These are phyloP conservation scores for Steinernema carpocapsae DNA, from an alignment of 2,888 invertebrate genomes.

Conservation along the genomic window DNA sequence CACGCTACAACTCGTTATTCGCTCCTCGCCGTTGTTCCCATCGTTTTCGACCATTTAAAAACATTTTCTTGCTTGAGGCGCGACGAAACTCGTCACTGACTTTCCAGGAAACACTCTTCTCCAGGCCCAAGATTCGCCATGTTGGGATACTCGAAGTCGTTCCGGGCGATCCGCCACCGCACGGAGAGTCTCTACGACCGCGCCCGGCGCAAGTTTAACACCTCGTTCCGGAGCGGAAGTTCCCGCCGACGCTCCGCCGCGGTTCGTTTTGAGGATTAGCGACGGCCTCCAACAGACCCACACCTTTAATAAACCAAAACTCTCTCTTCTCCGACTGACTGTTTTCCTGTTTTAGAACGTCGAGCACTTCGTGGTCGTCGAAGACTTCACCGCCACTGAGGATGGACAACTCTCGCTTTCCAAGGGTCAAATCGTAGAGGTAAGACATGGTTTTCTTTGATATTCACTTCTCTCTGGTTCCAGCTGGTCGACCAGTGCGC, in stretches of 20 bases:
- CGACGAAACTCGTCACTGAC: neutral
- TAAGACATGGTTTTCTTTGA: neutral
- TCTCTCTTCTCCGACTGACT: neutral
- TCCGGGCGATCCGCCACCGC: slow-evolving; percentile 44
- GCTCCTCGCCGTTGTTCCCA: neutral
- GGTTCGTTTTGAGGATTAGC: neutral
- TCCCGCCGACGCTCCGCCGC: slow-evolving; percentile 21
- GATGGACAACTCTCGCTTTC: slow-evolving; percentile 41
- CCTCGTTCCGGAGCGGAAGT: slow-evolving; percentile 43
- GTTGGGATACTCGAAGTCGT: slow-evolving; percentile 47
- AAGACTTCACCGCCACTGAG: slow-evolving; percentile 41
- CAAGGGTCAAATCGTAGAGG: slow-evolving; percentile 43
- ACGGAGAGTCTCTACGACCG: slow-evolving; percentile 48
- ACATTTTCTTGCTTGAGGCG: neutral
- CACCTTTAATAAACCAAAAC: slow-evolving; percentile 1
- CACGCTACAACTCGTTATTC: neutral
- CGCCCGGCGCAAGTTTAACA: slow-evolving; percentile 44
- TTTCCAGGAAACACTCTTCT: too few species aligned
- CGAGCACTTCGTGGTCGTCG: slow-evolving; percentile 40
- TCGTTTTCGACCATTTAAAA: neutral
- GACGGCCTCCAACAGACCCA: neutral
- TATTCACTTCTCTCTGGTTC: neutral
- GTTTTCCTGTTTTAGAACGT: slow-evolving; percentile 37
- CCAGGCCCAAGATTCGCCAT: slow-evolving; percentile 17
- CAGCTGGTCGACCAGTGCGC: slow-evolving; percentile 29